Conservation (phyloP, 2,797 vertebrate genomes). For the Buceros bicornis region DNA sequence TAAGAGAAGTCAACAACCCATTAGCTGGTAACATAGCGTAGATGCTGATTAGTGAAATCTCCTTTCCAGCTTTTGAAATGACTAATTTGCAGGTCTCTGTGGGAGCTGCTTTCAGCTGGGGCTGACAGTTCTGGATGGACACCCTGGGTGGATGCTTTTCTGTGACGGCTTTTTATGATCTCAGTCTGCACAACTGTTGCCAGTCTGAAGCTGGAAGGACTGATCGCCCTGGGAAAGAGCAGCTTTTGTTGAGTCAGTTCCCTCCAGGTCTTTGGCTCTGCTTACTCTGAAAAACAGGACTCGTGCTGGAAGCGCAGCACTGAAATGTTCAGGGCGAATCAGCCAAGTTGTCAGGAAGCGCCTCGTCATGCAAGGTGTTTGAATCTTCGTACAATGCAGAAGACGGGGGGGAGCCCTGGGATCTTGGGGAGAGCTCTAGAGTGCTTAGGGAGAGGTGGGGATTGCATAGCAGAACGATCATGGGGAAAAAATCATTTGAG, state of each 20-base stretch:
- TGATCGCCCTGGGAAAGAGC: not conserved
- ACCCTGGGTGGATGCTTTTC: not conserved
- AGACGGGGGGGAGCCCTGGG: not conserved
- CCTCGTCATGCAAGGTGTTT: not conserved
- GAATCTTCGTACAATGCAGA: not conserved
- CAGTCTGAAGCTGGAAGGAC: not conserved
- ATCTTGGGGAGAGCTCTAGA: not conserved
- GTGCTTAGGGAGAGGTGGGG: not conserved
- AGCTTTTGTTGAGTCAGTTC: not conserved
- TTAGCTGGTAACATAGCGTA: not conserved
- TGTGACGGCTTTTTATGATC: not conserved
- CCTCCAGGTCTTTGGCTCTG: not conserved
- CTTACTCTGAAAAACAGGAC: not conserved
- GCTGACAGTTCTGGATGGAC: not conserved
- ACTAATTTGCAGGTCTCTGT: not conserved
- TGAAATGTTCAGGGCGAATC: not conserved
- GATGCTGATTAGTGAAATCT: not conserved
- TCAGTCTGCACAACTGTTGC: not conserved
- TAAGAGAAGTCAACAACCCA: not conserved
- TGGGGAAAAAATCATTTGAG: not conserved
- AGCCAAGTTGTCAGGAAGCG: fast-evolving
- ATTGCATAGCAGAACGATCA: not conserved
- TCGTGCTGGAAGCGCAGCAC: not conserved
- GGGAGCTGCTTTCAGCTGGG: not conserved
- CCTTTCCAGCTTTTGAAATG: not conserved